phyloP scores from a whole-genome alignment of 2,797 vertebrate genomes.

The Eulemur rubriventer region DNA sequence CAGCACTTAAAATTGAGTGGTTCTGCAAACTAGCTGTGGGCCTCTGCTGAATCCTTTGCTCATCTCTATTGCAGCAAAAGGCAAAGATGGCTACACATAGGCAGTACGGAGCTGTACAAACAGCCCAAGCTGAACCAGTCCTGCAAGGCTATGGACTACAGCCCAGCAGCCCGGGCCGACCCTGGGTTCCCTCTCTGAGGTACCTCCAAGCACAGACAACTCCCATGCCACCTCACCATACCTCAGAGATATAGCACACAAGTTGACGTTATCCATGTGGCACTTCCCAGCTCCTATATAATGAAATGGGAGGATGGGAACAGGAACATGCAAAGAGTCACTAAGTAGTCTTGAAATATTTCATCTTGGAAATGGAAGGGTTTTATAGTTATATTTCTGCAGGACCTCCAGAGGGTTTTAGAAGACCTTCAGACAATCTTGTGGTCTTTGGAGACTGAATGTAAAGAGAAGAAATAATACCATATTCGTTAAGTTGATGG shows the following conservation, averaged over 20 bases:
- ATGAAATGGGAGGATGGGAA: slow-evolving; percentile 35
- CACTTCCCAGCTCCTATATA: slow-evolving; percentile 34
- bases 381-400: slow-evolving; percentile 67
- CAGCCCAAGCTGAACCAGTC: slow-evolving; percentile 62
- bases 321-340: slow-evolving; percentile 62
- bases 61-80: slow-evolving; percentile 55
- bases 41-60: not conserved
- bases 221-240: slow-evolving; percentile 1
- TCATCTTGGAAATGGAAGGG: slow-evolving; percentile 32
- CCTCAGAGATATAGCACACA: not conserved
- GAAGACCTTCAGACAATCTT: slow-evolving; percentile 71
- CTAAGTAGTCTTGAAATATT: slow-evolving; percentile 37
- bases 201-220: not conserved
- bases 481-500: slow-evolving; percentile 61
- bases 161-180: not conserved
- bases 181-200: slow-evolving; percentile 40
- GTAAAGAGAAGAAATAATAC: slow-evolving; percentile 74
- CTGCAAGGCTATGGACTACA: not conserved
- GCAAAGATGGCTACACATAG: slow-evolving; percentile 65
- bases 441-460: slow-evolving; percentile 77
- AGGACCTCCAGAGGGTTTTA: slow-evolving; percentile 77
- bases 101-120: slow-evolving; percentile 67
- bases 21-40: not conserved
- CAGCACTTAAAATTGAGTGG: not conserved
- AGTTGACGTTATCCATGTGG: slow-evolving; percentile 12